Base-by-base conservation (phyloP, 2,113 vertebrate species). In the Hypomesus transpacificus region DNA sequence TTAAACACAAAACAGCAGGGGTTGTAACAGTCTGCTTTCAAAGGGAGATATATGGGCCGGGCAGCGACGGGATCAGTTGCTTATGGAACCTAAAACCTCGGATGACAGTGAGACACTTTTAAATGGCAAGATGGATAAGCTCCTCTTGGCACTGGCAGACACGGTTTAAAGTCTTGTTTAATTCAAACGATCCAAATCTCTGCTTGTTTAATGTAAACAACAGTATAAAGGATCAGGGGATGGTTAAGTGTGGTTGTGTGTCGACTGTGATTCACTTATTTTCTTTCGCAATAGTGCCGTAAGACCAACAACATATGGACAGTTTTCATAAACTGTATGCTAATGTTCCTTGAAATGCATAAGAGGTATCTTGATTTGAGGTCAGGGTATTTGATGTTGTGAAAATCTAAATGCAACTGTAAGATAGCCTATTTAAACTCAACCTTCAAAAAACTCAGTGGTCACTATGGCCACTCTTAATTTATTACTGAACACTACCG, bases 31-130 rank as follows among this genome's bases (percentile, higher is more conserved):
- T 81, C 77, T 74, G 80, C 79, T 84, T 87, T 85, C 80, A 87
- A 80, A 82, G 80, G 73, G 76, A 89, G 83, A 84, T 87, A 87
- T 84, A 88, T 81, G 75, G 76, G 67, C 75, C 69, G 74, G 74
- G 83, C 84, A 87, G 82, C 77, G 77, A 76, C 75, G 52, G 81
- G 82, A 88, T 90, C 82, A 86, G 87, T 87, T 84, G 85, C 85
- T 89, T 79, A 61, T 83, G 90, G 87, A 93, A 92, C 85, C 87
- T 88, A 88, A 93, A 92, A 93, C 89, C 90, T 76, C 34, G 66
- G 76, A 89, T 88, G 90, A 91, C 86, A 89, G 89, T 80, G 70
- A 84, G 85, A 85, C 85, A 84, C 39, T 90, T 90, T 86, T 88
- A 86, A 87, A 90, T 84, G 76, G 81, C 79, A 90, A 90, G 88